These are phyloP conservation scores for Gymnothorax reevesii DNA, from an alignment of 2,797 vertebrate genomes.

Conservation along the genomic window DNA sequence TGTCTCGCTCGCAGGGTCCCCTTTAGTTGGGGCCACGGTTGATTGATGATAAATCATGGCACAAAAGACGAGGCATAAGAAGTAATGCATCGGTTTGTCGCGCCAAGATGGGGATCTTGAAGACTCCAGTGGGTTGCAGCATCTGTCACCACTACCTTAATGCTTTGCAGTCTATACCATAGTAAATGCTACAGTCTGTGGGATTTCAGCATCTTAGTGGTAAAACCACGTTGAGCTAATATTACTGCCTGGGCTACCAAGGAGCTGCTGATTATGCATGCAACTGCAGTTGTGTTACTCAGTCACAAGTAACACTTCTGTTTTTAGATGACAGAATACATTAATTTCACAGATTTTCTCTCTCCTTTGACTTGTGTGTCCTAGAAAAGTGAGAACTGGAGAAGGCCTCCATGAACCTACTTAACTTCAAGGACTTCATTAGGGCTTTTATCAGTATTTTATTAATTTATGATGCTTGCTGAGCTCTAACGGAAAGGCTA, in stretches of 20 bases:
- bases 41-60: constrained; percentile 69
- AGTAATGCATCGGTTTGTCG: constrained; percentile 68
- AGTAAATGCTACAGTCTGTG: constrained; percentile 35
- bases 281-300: constrained; percentile 31
- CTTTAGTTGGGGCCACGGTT: constrained; percentile 51
- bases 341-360: constrained; percentile 42
- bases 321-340: constrained; percentile 45
- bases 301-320: constrained; percentile 50
- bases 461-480: constrained; percentile 42
- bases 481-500: constrained; percentile 9
- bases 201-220: not conserved
- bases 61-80: constrained; percentile 53
- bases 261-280: constrained; percentile 34
- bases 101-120: constrained; percentile 61
- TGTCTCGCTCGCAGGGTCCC: constrained; percentile 38
- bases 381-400: constrained; percentile 35
- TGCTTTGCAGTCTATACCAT: constrained; percentile 62
- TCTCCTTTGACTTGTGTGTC: constrained; percentile 35
- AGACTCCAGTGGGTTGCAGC: constrained; percentile 61
- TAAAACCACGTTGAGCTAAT: constrained; percentile 21
- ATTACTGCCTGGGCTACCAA: constrained; percentile 45
- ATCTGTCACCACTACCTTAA: constrained; percentile 61
- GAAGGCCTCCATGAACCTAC: constrained; percentile 53
- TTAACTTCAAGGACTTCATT: constrained; percentile 38
- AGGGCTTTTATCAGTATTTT: constrained; percentile 43